A percentile compares a stretch with the other conserved stretches of the same genome.
Evolutionary conservation across 2,113 vertebrate genomes (phyloP).

Genomic region (Sphyrna mokarran): DNA sequence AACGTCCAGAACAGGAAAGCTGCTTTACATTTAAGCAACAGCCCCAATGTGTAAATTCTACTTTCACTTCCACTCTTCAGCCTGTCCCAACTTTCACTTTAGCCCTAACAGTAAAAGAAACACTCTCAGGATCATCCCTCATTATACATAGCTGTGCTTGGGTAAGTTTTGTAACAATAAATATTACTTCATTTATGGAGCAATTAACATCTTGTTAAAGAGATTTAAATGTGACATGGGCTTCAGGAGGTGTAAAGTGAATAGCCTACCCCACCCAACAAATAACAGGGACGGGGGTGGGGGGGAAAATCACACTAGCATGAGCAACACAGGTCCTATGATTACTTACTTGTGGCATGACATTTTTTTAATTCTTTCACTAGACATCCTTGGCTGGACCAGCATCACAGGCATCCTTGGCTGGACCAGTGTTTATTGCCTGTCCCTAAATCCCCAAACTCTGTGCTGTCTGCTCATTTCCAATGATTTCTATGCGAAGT

Average conservation of each 20-base stretch:
- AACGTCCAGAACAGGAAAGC: neutral
- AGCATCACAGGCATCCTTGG: neutral
- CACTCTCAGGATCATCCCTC: too few species aligned
- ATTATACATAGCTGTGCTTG: neutral
- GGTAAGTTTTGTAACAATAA: neutral
- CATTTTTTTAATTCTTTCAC: neutral
- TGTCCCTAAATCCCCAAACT: neutral
- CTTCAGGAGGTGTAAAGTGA: too few species aligned
- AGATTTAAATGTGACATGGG: neutral
- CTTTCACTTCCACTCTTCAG: constrained; percentile 12
- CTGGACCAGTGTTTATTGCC: neutral
- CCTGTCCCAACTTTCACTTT: neutral
- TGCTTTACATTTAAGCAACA: neutral
- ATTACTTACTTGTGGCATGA: too few species aligned
- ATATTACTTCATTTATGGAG: neutral
- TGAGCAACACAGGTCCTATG: too few species aligned
- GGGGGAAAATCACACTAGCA: too few species aligned
- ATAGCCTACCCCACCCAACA: too few species aligned
- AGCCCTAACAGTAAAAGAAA: neutral
- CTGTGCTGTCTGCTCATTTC: neutral
- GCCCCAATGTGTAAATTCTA: neutral
- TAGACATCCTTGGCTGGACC: too few species aligned
- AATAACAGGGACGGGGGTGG: too few species aligned
- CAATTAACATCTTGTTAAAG: neutral
- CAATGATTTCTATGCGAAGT: neutral